A percentile compares a stretch with the other conserved stretches of the same genome.
These are phyloP conservation scores for Sphaerophoria rueppellii DNA, from an alignment of 2,888 invertebrate genomes.

Conservation along the genomic window DNA sequence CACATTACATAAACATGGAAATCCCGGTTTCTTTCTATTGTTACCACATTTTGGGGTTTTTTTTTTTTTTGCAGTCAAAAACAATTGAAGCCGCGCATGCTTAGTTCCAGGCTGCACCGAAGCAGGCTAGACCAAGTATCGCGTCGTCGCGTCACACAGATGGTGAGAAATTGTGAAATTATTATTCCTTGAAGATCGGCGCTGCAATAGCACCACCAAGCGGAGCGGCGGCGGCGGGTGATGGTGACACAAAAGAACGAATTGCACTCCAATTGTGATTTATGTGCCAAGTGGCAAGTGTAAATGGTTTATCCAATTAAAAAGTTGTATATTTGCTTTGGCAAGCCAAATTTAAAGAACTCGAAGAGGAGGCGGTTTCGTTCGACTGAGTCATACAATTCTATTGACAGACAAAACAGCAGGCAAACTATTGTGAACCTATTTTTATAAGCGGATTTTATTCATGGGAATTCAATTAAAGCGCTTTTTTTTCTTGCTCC, in stretches of 20 bases:
- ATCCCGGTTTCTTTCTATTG: conserved; percentile 67
- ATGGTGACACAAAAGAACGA: conserved; percentile 70
- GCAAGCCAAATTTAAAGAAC: background rate
- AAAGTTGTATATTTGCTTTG: conserved; percentile 49
- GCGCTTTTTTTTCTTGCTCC: conserved; percentile 61
- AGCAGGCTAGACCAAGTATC: conserved; percentile 16
- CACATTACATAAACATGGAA: conserved; percentile 73
- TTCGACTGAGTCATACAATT: conserved; percentile 41
- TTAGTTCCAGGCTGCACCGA: background rate
- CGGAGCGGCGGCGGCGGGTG: background rate
- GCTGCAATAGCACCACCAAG: too few relatives aligned
- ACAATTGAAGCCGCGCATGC: conserved; percentile 17
- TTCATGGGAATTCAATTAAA: conserved; percentile 71
- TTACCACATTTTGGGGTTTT: conserved; percentile 60
- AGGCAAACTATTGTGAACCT: conserved; percentile 41
- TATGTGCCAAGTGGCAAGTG: conserved; percentile 72
- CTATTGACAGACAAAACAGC: conserved; percentile 18
- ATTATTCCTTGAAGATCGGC: conserved; percentile 58
- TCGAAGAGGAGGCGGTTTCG: conserved; percentile 13
- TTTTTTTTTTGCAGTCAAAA: conserved; percentile 26
- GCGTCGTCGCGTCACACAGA: conserved; percentile 59
- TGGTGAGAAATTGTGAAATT: conserved; percentile 74
- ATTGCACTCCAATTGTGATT: conserved; percentile 73
- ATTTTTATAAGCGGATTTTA: conserved; percentile 23
- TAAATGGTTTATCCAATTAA: conserved; percentile 73